These are phyloP conservation scores for Scaptomyza parva DNA, from an alignment of 2,888 invertebrate species.

Conservation along the genomic window DNA sequence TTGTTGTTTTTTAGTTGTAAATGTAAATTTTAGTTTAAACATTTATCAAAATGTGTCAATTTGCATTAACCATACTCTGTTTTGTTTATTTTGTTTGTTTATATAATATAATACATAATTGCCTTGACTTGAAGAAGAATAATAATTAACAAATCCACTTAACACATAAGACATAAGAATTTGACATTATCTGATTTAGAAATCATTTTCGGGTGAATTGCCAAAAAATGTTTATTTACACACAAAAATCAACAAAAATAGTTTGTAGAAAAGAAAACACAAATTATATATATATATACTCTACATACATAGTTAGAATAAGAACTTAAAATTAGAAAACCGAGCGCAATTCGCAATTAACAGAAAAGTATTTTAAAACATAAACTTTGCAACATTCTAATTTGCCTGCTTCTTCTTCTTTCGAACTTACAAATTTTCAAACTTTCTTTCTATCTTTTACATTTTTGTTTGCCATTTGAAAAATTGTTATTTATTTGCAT, in stretches of 20 bases:
- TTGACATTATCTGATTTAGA: conserved; percentile 58
- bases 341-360: conserved; percentile 61
- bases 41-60: conserved; percentile 39
- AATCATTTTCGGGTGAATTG: conserved; percentile 36
- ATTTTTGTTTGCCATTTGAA: conserved; percentile 35
- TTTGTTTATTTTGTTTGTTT: neutral
- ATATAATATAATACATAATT: conserved; percentile 74
- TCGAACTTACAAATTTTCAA: too few species aligned
- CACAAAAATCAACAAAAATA: conserved; percentile 63
- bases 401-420: conserved; percentile 13
- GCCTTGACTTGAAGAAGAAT: conserved; percentile 64
- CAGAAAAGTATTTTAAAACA: conserved; percentile 48
- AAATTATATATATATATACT: conserved; percentile 26
- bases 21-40: conserved; percentile 33
- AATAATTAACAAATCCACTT: conserved; percentile 61
- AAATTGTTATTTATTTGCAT: conserved; percentile 45
- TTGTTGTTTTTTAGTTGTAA: conserved; percentile 14
- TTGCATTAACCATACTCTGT: conserved; percentile 36
- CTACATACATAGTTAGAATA: conserved; percentile 57
- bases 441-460: neutral
- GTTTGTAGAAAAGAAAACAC: conserved; percentile 19
- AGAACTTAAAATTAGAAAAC: conserved; percentile 70
- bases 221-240: conserved; percentile 59
- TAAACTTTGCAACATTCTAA: conserved; percentile 47
- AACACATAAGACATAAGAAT: conserved; percentile 55